These are phyloP conservation scores for Muntiacus reevesi DNA, from an alignment of 2,113 vertebrate species.

Conservation along the genomic window DNA sequence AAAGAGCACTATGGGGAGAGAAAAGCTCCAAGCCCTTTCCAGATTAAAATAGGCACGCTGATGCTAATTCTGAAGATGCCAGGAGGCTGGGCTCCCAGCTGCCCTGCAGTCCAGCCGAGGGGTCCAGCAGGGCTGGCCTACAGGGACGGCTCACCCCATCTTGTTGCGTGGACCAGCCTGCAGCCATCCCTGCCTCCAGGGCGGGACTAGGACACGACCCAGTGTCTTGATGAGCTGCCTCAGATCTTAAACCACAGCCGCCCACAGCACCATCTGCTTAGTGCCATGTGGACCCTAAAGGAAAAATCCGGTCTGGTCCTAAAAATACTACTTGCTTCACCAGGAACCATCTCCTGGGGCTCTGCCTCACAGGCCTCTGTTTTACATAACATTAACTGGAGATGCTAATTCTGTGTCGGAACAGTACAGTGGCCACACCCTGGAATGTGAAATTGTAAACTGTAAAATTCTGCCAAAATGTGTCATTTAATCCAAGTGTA, in stretches of 20 bases:
- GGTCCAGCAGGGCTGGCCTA: background rate
- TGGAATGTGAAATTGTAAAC: conserved; percentile 38
- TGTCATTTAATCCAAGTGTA: background rate
- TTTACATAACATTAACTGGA: conserved; percentile 64
- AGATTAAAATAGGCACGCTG: background rate
- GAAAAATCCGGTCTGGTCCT: conserved; percentile 67
- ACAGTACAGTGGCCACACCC: background rate
- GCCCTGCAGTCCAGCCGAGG: background rate
- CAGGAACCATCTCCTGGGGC: background rate
- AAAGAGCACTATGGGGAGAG: background rate
- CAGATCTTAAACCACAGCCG: conserved; percentile 46
- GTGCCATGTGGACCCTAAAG: conserved; percentile 60
- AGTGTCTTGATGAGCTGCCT: conserved; percentile 29
- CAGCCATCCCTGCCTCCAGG: background rate
- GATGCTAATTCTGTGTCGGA: conserved; percentile 47
- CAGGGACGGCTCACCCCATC: background rate
- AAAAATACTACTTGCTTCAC: conserved; percentile 67
- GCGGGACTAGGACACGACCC: background rate
- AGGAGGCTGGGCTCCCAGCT: background rate
- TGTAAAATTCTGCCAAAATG: conserved; percentile 28
- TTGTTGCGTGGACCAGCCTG: background rate
- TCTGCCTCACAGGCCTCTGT: conserved; percentile 5
- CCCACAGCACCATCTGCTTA: conserved; percentile 69
- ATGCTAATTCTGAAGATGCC: conserved; percentile 10
- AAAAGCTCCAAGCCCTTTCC: background rate